Evolutionary conservation across 2,888 invertebrate species (phyloP).

Genomic region (Zhuqinia jingwanae): DNA sequence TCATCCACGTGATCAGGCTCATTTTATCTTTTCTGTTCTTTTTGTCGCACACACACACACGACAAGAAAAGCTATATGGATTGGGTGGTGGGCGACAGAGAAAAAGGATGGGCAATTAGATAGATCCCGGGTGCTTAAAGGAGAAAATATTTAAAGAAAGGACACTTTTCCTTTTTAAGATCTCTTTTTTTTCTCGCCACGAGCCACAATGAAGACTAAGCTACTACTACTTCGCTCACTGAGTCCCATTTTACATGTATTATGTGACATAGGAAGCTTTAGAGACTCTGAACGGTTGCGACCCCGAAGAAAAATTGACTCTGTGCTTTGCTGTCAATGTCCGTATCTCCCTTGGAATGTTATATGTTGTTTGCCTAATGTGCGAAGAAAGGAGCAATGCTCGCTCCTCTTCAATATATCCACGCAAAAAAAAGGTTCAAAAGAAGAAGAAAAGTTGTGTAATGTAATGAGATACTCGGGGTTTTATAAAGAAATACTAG

Average conservation of each 20-base stretch:
- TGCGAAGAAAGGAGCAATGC: too few species aligned
- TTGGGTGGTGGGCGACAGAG: neutral
- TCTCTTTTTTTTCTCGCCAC: neutral
- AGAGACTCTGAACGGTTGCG: neutral
- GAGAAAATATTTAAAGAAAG: conserved; percentile 32
- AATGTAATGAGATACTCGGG: conserved; percentile 62
- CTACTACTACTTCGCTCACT: too few species aligned
- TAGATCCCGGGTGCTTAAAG: neutral
- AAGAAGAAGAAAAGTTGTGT: conserved; percentile 6
- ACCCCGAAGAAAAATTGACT: conserved; percentile 38
- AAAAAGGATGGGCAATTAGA: conserved; percentile 28
- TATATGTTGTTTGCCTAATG: too few species aligned
- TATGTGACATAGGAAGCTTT: neutral
- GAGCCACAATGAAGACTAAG: conserved; percentile 15
- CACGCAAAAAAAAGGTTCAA: neutral
- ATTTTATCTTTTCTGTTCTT: neutral
- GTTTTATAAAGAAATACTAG: conserved; percentile 52
- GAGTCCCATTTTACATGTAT: too few species aligned
- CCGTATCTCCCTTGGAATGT: too few species aligned
- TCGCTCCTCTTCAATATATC: too few species aligned
- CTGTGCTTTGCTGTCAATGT: neutral
- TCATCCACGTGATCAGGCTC: neutral
- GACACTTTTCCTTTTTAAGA: neutral
- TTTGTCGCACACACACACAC: neutral
- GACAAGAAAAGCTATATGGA: conserved; percentile 22